Evolutionary conservation across 2,888 invertebrate species (phyloP).

Genomic region (Himalopsyche japonica): DNA sequence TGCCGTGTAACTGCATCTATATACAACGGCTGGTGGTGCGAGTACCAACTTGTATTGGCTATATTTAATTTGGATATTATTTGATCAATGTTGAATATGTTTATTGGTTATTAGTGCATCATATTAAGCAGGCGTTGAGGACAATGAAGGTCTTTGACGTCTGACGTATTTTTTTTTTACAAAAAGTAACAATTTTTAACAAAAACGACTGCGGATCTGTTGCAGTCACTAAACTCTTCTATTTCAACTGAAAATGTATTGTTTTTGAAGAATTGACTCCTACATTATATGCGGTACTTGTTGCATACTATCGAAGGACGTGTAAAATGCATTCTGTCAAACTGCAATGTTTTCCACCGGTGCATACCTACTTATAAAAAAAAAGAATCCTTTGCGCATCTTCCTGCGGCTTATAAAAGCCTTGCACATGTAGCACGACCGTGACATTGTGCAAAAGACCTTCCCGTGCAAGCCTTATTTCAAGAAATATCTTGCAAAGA

Average conservation of each 20-base stretch:
- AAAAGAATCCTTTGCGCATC: not conserved
- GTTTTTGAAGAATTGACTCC: not conserved
- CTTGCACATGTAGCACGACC: not conserved
- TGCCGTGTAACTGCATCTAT: too few relatives aligned
- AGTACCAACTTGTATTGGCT: too few relatives aligned
- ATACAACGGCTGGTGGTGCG: too few relatives aligned
- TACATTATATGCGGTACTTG: not conserved
- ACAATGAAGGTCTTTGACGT: not conserved
- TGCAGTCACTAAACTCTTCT: not conserved
- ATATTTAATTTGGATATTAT: too few relatives aligned
- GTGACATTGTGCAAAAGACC: constrained; percentile 4
- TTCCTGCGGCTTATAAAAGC: constrained; percentile 3
- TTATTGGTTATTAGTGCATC: too few relatives aligned
- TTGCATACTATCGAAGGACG: not conserved
- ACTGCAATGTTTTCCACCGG: not conserved
- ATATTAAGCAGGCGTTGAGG: not conserved
- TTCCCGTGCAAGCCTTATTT: not conserved
- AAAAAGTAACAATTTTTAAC: not conserved
- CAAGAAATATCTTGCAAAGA: not conserved
- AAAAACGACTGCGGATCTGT: not conserved
- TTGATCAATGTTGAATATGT: too few relatives aligned
- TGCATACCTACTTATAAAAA: not conserved
- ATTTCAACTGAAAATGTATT: not conserved
- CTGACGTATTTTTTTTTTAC: not conserved
- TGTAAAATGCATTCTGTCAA: not conserved